Conservation (phyloP, 2,888 invertebrate genomes). For the Busseola fusca region DNA sequence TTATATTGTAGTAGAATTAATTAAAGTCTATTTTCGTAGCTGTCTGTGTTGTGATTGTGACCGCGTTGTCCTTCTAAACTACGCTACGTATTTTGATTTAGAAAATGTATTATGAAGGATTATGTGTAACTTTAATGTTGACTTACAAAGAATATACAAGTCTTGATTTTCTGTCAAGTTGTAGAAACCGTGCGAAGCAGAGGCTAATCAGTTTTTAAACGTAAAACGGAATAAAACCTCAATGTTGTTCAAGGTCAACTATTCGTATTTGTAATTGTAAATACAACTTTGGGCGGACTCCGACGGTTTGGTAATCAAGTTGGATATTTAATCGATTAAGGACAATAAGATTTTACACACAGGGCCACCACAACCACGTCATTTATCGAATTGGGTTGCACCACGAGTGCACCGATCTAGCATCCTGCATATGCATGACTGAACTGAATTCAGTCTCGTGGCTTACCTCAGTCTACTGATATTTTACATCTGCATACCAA, state of each 20-base stretch:
- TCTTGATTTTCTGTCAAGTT: background rate
- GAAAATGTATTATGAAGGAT: background rate
- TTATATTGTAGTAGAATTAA: too few relatives aligned
- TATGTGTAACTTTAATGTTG: background rate
- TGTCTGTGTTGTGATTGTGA: background rate
- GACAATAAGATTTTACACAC: background rate
- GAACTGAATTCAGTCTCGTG: slow-evolving; percentile 43
- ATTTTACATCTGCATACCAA: slow-evolving; percentile 42
- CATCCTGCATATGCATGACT: slow-evolving; percentile 14
- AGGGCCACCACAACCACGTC: background rate
- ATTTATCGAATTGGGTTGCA: slow-evolving; percentile 15
- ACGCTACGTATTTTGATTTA: too few relatives aligned
- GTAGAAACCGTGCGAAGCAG: background rate
- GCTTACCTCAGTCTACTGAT: slow-evolving; percentile 18
- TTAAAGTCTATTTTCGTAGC: background rate
- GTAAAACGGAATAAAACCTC: background rate
- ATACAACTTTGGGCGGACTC: background rate
- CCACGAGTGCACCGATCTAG: slow-evolving; percentile 13
- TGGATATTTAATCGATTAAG: slow-evolving; percentile 5
- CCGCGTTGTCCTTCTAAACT: background rate
- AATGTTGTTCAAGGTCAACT: slow-evolving; percentile 3
- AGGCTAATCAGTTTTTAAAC: background rate
- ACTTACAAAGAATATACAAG: background rate
- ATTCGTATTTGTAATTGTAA: slow-evolving; percentile 9
- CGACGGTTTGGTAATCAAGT: slow-evolving; percentile 8